Evolutionary conservation across 2,113 vertebrate species (phyloP).

Genomic region (Tragelaphus buxtoni): DNA sequence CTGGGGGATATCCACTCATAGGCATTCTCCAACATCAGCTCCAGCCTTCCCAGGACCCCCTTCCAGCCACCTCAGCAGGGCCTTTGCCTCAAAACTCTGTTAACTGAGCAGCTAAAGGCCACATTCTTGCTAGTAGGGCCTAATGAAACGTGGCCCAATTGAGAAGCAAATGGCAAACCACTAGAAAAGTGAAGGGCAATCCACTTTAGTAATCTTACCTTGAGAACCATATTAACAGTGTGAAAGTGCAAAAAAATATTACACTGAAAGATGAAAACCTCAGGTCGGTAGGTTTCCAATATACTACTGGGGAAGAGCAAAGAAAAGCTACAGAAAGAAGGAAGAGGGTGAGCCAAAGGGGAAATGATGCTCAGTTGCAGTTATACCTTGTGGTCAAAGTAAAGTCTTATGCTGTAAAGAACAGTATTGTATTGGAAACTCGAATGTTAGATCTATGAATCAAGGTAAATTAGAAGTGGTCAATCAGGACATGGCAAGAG

Average conservation of each 20-base stretch:
- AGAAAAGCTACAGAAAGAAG: neutral
- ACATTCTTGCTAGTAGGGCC: rapidly evolving
- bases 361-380: neutral
- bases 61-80: neutral
- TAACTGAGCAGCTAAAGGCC: neutral
- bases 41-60: neutral
- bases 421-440: neutral
- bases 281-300: neutral
- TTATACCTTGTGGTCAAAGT: neutral
- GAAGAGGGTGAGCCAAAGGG: neutral
- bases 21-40: neutral
- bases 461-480: neutral
- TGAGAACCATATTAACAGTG: neutral
- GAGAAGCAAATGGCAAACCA: neutral
- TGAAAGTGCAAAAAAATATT: neutral
- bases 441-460: neutral
- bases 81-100: neutral
- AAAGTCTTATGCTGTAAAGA: neutral
- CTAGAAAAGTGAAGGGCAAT: neutral
- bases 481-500: neutral
- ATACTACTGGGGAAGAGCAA: neutral
- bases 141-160: neutral
- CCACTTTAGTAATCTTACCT: neutral
- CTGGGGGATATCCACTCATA: neutral
- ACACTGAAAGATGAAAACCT: neutral